Percentiles rank a stretch among this genome's conserved stretches.
These are phyloP conservation scores for Paramormyrops hopkinsi DNA, from an alignment of 2,797 vertebrate species.

Conservation along the genomic window DNA sequence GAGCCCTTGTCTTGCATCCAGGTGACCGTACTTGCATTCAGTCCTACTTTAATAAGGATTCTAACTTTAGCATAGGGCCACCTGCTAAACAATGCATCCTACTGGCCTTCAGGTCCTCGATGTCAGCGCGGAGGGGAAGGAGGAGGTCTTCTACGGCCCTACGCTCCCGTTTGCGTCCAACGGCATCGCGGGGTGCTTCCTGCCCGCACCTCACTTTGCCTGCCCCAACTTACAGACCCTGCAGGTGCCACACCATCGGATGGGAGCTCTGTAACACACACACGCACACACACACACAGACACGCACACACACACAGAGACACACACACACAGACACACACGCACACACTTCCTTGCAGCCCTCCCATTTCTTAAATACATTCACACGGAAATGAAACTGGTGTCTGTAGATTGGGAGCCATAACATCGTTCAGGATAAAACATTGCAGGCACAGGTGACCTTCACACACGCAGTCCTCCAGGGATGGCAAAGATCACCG, in stretches of 20 bases:
- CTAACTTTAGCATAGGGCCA: neutral
- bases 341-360: neutral
- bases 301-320: constrained; percentile 33
- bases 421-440: neutral
- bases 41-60: neutral
- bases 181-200: constrained; percentile 86
- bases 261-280: constrained; percentile 68
- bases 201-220: constrained; percentile 87
- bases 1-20: constrained; percentile 96
- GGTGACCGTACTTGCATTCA: constrained; percentile 58
- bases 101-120: constrained; percentile 75
- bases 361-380: neutral
- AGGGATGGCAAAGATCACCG: neutral
- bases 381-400: neutral
- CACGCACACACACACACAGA: neutral
- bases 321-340: neutral
- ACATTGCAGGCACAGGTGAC: neutral
- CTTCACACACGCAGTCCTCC: neutral
- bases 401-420: neutral
- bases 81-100: neutral
- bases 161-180: constrained; percentile 93
- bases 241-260: constrained; percentile 92
- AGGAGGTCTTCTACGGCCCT: constrained; percentile 94
- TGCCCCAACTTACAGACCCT: constrained; percentile 91
- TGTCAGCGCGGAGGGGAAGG: constrained; percentile 86